A percentile compares a stretch with the other conserved stretches of the same genome.
phyloP scores from a whole-genome alignment of 2,888 invertebrate genomes.

The Machimus atricapillus region DNA sequence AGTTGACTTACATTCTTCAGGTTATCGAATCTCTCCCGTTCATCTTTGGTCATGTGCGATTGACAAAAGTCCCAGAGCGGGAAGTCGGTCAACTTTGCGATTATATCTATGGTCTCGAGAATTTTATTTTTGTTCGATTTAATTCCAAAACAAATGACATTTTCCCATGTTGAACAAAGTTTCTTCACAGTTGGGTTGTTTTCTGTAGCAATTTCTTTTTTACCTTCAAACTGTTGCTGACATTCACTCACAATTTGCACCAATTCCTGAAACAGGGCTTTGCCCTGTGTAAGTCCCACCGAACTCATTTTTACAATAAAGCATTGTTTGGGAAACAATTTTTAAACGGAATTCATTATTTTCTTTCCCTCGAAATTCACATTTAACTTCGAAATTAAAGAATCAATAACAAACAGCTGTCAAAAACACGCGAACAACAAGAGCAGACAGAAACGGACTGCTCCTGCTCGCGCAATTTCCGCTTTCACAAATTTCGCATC shows the following conservation, averaged over 20 bases:
- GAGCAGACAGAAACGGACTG: neutral
- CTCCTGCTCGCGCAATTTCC: neutral
- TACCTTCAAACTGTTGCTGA: constrained; percentile 84
- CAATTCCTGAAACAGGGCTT: constrained; percentile 54
- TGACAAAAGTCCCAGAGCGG: constrained; percentile 82
- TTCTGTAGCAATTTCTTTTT: constrained; percentile 90
- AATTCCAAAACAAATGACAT: constrained; percentile 79
- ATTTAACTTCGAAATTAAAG: neutral
- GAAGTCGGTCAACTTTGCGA: constrained; percentile 64
- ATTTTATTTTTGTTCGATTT: constrained; percentile 66
- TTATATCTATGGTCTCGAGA: constrained; percentile 66
- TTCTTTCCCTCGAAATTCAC: neutral
- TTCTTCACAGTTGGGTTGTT: constrained; percentile 68
- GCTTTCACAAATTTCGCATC: neutral
- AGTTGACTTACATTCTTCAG: constrained; percentile 64
- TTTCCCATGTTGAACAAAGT: constrained; percentile 78
- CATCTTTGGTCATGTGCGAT: constrained; percentile 84
- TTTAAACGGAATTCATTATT: neutral
- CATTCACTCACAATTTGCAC: constrained; percentile 64
- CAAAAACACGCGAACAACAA: neutral
- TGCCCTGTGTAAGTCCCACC: neutral
- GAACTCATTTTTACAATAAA: neutral
- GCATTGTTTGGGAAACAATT: neutral
- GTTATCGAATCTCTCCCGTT: constrained; percentile 82
- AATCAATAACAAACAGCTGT: neutral